Evolutionary conservation across 2,888 invertebrate species (phyloP), one percentile per base, ranked within the genome.

Genomic region (Tryphoninae sp.): DNA sequence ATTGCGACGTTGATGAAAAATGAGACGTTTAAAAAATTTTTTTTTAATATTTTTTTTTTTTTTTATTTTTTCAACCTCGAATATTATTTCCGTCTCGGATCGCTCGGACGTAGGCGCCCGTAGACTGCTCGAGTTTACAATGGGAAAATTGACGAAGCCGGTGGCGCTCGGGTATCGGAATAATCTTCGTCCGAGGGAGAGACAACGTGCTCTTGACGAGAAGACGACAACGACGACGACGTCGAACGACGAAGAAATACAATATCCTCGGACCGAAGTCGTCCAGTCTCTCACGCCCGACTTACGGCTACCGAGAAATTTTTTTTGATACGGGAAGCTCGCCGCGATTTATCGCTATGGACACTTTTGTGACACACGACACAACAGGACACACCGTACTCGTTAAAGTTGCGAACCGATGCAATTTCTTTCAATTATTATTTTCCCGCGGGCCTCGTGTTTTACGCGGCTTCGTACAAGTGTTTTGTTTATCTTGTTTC

Each of bases 251-350:
- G 75, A 82, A 84, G 83, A 85, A 86, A 86, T 85, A 82, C 83
- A 85, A 86, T 84, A 83, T 82, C 84, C 84, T 83, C 85, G 85
- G 84, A 86, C 85, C 83, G 83, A 64, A 9, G 26, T 59, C 33
- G 73, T 67, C 83, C 84, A 86, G 85, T 83, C 82, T 85, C 86
- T 85, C 87, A 86, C 86, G 86, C 79, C 33, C 83, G 83, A 80
- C 74, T 81, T 83, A 83, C 82, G 81, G 81, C 80, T 89, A 87
- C 89, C 84, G 71, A 86, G 89, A 89, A 89, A 85, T 87, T 85
- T 87, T 87, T 85, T 87, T 83, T 82, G 81, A 83, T 59, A 69
- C 69, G 49, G 53, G 53, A 40, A 49, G 33, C 75, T 58, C 40
- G 40, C 61, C 11, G 55, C 16, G 13, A 19, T 13, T 6, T n/a